Evolutionary conservation across 2,113 vertebrate species (phyloP), one percentile per base, ranked within the genome.

Genomic region (Pterocles orientalis): DNA sequence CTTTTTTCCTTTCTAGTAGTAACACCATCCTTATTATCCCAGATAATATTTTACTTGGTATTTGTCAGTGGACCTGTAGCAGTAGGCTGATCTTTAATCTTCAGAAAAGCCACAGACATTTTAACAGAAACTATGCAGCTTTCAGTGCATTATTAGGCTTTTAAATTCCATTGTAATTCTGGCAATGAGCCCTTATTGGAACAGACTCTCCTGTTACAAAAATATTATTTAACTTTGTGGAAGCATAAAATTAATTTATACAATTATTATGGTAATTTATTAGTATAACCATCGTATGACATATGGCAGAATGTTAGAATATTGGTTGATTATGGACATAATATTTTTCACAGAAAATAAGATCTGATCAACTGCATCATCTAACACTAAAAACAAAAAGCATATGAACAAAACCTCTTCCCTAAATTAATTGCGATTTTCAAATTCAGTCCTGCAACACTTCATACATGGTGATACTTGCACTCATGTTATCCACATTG

Each of bases 181-280:
- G 43, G 39, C 73, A 82, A 61, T 24, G 19, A 94, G 24, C 33
- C 43, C 7, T 82, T 73, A n/a, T 65, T 93, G 53, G 70, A 85
- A 85, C 50, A 72, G 62, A 58, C 9, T 69, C 7, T 56, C 18
- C 28, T 82, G 50, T 61, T 91, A 45, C 20, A 91, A 7, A 90
- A 95, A 80, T 65, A 65, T 48, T 92, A 90, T 76, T 94, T 82
- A 85, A 85, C 23, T 80, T 82, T 77, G 18, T 66, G 25, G 62
- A 94, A 83, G 16, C 1, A 0, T 77, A 65, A 82, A 72, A 90
- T 61, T 58, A 62, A 79, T 91, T 87, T 54, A 51, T 70, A 48
- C 16, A 66, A 65, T 77, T 93, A 70, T 58, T 95, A 80, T 86
- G 23, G 25, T 77, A 88, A 95, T 95, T 80, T 92, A 60, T 83